Percentiles rank a stretch among this genome's conserved stretches.
Evolutionary conservation across 2,888 invertebrate genomes (phyloP).

Genomic region (Steinernema scapterisci): DNA sequence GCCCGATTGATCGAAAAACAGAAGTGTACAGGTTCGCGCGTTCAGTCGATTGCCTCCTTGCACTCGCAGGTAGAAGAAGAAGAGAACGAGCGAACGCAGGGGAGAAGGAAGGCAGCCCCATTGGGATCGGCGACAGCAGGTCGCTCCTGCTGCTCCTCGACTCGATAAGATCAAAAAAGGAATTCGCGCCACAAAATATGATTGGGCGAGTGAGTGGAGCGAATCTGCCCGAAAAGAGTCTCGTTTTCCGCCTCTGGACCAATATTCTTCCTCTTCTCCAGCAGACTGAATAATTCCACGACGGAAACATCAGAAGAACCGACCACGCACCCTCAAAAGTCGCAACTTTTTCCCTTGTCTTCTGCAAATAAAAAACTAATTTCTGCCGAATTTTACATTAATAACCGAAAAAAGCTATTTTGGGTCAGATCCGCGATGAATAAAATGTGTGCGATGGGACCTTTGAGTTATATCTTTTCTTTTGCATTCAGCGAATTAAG

Average conservation of each 20-base stretch:
- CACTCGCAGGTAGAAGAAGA: constrained; percentile 22
- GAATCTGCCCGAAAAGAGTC: background rate
- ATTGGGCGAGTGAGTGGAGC: background rate
- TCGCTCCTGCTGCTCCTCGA: background rate
- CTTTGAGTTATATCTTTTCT: too few relatives aligned
- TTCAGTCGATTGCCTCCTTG: constrained; percentile 15
- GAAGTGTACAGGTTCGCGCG: constrained; percentile 18
- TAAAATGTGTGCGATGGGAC: too few relatives aligned
- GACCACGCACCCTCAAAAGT: too few relatives aligned
- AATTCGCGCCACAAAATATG: constrained; percentile 23
- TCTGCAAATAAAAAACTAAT: too few relatives aligned
- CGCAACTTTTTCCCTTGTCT: too few relatives aligned
- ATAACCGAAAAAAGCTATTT: too few relatives aligned
- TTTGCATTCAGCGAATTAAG: too few relatives aligned
- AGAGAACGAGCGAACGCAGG: background rate
- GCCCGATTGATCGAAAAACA: constrained; percentile 31
- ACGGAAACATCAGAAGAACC: too few relatives aligned
- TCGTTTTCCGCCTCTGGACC: background rate
- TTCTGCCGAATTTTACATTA: too few relatives aligned
- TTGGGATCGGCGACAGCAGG: background rate
- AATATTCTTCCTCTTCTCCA: too few relatives aligned
- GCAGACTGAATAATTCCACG: too few relatives aligned
- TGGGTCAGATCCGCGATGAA: too few relatives aligned
- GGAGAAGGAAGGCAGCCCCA: constrained; percentile 11
- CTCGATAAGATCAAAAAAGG: constrained; percentile 27